Evolutionary conservation across 2,888 invertebrate genomes (phyloP).

Genomic region (Anorthoa munda): DNA sequence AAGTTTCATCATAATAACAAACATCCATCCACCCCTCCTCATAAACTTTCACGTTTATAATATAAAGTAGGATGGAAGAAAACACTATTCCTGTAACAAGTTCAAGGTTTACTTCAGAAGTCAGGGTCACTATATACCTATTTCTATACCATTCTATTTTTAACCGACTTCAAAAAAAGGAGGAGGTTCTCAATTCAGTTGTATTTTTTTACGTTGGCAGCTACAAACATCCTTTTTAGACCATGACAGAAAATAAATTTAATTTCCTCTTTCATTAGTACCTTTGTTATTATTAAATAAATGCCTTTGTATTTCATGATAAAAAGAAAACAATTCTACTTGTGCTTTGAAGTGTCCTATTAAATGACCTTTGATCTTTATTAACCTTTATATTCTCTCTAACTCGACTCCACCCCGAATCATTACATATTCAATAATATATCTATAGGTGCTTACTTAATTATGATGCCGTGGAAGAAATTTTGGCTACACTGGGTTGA

Average conservation of each 20-base stretch:
- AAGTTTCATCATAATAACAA: too few species aligned
- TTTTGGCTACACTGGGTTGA: too few species aligned
- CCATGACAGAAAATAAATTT: background rate
- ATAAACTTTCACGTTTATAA: too few species aligned
- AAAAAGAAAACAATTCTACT: slow-evolving; percentile 5
- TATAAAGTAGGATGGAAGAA: too few species aligned
- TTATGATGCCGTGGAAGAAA: too few species aligned
- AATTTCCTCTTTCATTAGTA: slow-evolving; percentile 4
- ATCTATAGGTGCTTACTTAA: too few species aligned
- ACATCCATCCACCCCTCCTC: too few species aligned
- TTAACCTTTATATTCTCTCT: too few species aligned
- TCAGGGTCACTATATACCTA: background rate
- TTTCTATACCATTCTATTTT: background rate
- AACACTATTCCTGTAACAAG: too few species aligned
- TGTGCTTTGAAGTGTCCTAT: slow-evolving; percentile 1
- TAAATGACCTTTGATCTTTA: background rate
- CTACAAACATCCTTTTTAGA: background rate
- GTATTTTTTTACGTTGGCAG: background rate
- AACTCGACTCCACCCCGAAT: too few species aligned
- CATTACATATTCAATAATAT: too few species aligned
- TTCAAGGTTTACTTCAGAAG: background rate
- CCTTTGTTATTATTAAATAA: background rate
- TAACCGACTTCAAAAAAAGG: background rate
- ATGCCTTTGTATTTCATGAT: slow-evolving; percentile 2
- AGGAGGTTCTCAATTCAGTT: background rate